Evolutionary conservation across 2,113 vertebrate species (phyloP), one percentile per base, ranked within the genome.

Genomic region (Cephalopterus ornatus): DNA sequence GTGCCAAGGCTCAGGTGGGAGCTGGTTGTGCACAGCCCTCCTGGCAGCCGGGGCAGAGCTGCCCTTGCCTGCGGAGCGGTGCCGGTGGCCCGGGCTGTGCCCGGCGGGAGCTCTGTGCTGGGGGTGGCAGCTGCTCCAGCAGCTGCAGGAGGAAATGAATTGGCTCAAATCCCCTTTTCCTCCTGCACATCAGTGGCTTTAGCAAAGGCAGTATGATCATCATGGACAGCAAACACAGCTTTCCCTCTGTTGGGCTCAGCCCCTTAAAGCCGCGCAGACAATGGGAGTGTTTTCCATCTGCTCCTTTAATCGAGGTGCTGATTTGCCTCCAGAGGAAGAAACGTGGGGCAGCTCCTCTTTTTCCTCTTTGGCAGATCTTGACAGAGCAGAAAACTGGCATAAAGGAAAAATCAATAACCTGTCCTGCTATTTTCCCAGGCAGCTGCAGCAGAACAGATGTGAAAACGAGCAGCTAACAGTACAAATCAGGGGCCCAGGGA

Each of bases 311-410:
- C 52, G 62, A 35, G 83, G 58, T 67, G 75, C 84, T 59, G 61
- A 91, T 96, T 91, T 93, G 74, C 74, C 89, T 87, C 76, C 41
- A 75, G 84, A 91, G 92, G 78, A 72, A 72, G 75, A 65, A 94
- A 90, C 76, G n/a, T 1, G 72, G 76, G 53, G 85, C 85, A 93
- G 49, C 55, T 42, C 83, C 89, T 74, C 20, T 28, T 80, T 84
- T 63, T 67, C 47, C 65, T 85, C 78, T 88, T 66, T 46, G 1
- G 3, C 28, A 96, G 46, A 58, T 68, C 70, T 86, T 52, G 24
- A 59, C 46, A 75, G 81, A 85, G 86, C 55, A 88, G 50, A 86
- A 86, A 76, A 78, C 58, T 50, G 76, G 28, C 53, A 59, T 18
- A 30, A 82, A 84, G 86, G 58, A 65, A 55, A 92, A 93, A 91